Percentiles rank a stretch among this genome's conserved stretches.
These are phyloP conservation scores for Diplosoma virens DNA, from an alignment of 23 tunicate genomes.

Conservation along the genomic window DNA sequence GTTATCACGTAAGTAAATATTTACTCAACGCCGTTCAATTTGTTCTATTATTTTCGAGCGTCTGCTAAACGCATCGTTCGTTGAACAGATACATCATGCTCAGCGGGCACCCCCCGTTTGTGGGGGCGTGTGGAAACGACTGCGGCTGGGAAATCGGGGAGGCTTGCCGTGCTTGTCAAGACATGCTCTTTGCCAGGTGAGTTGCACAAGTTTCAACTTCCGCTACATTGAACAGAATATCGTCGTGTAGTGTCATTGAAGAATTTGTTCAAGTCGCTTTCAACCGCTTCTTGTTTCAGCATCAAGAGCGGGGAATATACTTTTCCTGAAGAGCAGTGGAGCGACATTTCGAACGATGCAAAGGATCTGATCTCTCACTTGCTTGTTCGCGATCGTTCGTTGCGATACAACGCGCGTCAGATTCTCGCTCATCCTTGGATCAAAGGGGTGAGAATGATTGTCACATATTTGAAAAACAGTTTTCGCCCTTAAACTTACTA, in stretches of 20 bases:
- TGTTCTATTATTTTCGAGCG: not conserved
- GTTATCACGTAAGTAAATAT: constrained; percentile 81
- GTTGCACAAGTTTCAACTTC: constrained; percentile 77
- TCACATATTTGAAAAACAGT: not conserved
- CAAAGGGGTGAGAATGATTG: constrained; percentile 69
- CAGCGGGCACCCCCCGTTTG: constrained; percentile 97
- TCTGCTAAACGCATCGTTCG: not conserved
- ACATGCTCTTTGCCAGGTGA: constrained; percentile 92
- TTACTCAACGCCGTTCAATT: too few relatives aligned
- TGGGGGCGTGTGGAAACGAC: constrained; percentile 97
- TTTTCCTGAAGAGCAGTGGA: constrained; percentile 94
- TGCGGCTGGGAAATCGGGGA: constrained; percentile 99
- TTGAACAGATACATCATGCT: constrained; percentile 86
- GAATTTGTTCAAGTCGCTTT: not conserved
- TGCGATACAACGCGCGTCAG: constrained; percentile 79
- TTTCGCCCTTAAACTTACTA: too few relatives aligned
- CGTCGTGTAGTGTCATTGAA: too few relatives aligned
- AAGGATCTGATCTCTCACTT: constrained; percentile 92
- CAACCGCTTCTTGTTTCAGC: constrained; percentile 31
- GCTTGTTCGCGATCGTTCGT: constrained; percentile 80
- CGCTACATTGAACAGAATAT: too few relatives aligned
- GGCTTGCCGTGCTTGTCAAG: constrained; percentile 93
- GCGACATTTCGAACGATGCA: constrained; percentile 86
- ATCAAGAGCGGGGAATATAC: constrained; percentile 91
- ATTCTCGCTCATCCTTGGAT: constrained; percentile 97